These are phyloP conservation scores for Linnaemya tessellans DNA, from an alignment of 2,888 invertebrate genomes.

Conservation along the genomic window DNA sequence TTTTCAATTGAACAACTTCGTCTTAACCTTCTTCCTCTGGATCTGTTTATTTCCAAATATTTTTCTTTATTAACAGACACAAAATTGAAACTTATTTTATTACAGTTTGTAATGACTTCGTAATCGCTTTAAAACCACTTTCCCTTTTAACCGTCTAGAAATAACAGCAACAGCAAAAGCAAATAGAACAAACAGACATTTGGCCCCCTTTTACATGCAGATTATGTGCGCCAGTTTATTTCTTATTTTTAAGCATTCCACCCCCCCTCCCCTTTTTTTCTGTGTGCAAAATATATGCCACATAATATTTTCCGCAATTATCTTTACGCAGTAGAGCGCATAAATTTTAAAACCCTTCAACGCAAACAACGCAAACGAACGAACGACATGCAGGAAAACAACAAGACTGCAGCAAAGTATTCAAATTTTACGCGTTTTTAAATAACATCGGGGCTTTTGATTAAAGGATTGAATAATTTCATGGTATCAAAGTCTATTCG, in stretches of 20 bases:
- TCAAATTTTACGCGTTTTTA: constrained; percentile 60
- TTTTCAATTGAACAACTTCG: constrained; percentile 44
- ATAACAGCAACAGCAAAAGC: not conserved
- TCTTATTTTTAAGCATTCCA: constrained; percentile 18
- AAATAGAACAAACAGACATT: not conserved
- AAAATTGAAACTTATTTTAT: constrained; percentile 36
- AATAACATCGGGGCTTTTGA: constrained; percentile 45
- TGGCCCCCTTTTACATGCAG: constrained; percentile 33
- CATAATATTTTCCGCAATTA: constrained; percentile 66
- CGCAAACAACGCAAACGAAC: constrained; percentile 1
- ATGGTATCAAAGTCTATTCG: constrained; percentile 44
- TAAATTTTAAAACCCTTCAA: constrained; percentile 48
- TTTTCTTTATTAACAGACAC: constrained; percentile 11
- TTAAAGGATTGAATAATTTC: constrained; percentile 52
- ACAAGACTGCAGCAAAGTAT: constrained; percentile 52
- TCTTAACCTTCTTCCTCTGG: not conserved
- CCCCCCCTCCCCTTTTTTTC: not conserved
- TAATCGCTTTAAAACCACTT: constrained; percentile 53
- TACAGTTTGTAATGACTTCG: constrained; percentile 30
- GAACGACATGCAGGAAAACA: constrained; percentile 1
- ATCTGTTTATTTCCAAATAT: not conserved
- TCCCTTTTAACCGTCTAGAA: constrained; percentile 22
- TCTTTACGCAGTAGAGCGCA: constrained; percentile 67
- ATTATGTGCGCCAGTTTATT: constrained; percentile 29
- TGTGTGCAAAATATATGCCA: constrained; percentile 45